A percentile compares a stretch with the other conserved stretches of the same genome.
Evolutionary conservation across 2,888 invertebrate genomes (phyloP).

Genomic region (Nephrotoma guestfalica): DNA sequence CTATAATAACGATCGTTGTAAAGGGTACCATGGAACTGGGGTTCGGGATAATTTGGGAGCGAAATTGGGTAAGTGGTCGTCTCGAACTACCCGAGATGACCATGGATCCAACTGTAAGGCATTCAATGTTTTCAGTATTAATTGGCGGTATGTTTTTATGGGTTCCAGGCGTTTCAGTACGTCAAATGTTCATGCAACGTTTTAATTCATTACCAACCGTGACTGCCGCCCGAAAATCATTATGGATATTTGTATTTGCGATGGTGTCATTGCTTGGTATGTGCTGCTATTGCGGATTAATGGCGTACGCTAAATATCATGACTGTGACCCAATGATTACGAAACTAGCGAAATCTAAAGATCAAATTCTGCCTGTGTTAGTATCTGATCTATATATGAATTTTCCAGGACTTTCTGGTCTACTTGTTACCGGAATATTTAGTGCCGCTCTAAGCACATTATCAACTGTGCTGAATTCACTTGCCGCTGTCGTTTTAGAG

Average conservation of each 20-base stretch:
- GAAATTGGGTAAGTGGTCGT: neutral
- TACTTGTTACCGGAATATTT: slow-evolving; percentile 82
- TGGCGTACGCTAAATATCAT: slow-evolving; percentile 57
- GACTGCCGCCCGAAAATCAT: slow-evolving; percentile 25
- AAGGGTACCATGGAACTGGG: neutral
- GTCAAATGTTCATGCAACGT: slow-evolving; percentile 63
- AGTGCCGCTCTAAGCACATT: slow-evolving; percentile 77
- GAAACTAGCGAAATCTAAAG: slow-evolving; percentile 40
- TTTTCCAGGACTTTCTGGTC: slow-evolving; percentile 67
- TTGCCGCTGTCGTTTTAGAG: slow-evolving; percentile 66
- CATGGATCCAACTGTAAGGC: neutral
- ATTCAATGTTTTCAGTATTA: neutral
- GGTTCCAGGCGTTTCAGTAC: slow-evolving; percentile 60
- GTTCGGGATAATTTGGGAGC: neutral
- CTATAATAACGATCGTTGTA: neutral
- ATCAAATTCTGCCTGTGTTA: slow-evolving; percentile 65
- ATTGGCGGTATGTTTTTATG: slow-evolving; percentile 27
- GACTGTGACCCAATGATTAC: neutral
- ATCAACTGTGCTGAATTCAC: slow-evolving; percentile 66
- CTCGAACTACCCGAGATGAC: neutral
- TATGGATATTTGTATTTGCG: slow-evolving; percentile 46
- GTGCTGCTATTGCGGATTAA: slow-evolving; percentile 49
- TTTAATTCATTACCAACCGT: slow-evolving; percentile 59
- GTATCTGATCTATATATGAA: slow-evolving; percentile 72
- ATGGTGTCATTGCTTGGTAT: slow-evolving; percentile 39